Evolutionary conservation across 1,140 invertebrate genomes (phyloP), one percentile per base, ranked within the genome.

Genomic region (Acromyrmex heyeri): DNA sequence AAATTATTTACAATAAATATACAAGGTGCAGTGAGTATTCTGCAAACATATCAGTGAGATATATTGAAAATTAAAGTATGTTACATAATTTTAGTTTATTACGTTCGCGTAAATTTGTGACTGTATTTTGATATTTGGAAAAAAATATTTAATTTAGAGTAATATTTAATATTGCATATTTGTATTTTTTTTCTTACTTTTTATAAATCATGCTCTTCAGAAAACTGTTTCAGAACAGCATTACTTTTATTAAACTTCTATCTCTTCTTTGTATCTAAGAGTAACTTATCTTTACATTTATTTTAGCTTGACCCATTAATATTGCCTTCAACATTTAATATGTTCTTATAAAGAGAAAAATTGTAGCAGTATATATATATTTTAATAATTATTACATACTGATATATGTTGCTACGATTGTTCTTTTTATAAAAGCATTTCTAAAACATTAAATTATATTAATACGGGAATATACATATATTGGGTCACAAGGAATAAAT

Each of bases 31-130:
- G 24, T 18, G 14, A 24, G 14, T 55, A 7, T 12, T 61, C 1
- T 62, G 7, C 4, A 69, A 2, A 44, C 38, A 50, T 30, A 53
- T 53, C 6, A 10, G 10, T 10, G 24, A 53, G 48, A 48, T 14
- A 48, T 50, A 50, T 72, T 53, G 12, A 64, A 78, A 27, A 78
- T 50, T 30, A 53, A 77, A 62, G 3, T 77, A 16, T 59, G 21
- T 62, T 77, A 48, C 1, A 30, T 77, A 30, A 65, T 64, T 64
- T 64, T 64, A 34, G 8, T 34, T 0, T 8, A n/a, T 65, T 65
- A 34, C 8, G 30, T 65, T 65, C 0, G 4, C 1, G 18, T 44
- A 65, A 65, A 38, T 44, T 67, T 44, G 2, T 3, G n/a, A 67
- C 10, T 67, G 44, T 21, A 67, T 44, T 21, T 67, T 48, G 4